Evolutionary conservation across 1,140 invertebrate genomes (phyloP).

Genomic region (Harlomillsia oculata): DNA sequence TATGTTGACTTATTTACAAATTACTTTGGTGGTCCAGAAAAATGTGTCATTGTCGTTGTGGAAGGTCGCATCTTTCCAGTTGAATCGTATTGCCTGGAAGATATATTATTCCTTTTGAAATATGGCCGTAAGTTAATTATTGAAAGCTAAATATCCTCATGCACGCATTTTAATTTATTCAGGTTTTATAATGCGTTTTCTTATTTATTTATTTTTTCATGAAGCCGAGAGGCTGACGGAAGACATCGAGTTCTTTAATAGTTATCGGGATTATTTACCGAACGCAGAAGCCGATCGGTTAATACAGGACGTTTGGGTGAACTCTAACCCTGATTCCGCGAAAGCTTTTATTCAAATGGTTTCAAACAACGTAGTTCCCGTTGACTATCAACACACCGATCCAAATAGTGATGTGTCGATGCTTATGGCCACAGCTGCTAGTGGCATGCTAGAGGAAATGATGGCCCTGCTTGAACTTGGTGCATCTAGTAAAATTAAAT

Average conservation of each 20-base stretch:
- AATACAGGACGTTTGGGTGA: slow-evolving; percentile 54
- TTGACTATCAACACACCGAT: slow-evolving; percentile 52
- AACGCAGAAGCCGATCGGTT: too few relatives aligned
- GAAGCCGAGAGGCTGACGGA: too few relatives aligned
- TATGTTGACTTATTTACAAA: slow-evolving; percentile 67
- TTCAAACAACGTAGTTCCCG: slow-evolving; percentile 58
- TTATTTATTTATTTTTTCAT: slow-evolving; percentile 51
- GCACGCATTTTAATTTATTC: too few relatives aligned
- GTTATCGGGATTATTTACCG: too few relatives aligned
- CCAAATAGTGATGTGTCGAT: slow-evolving; percentile 53
- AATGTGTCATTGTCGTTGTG: slow-evolving; percentile 61
- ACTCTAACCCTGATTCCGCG: slow-evolving; percentile 52
- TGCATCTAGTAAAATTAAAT: slow-evolving; percentile 54
- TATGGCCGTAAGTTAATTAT: too few relatives aligned
- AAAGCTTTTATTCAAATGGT: slow-evolving; percentile 63
- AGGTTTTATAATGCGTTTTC: too few relatives aligned
- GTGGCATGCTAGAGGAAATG: slow-evolving; percentile 54
- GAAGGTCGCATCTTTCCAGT: slow-evolving; percentile 71
- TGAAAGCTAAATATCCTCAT: too few relatives aligned
- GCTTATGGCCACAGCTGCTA: slow-evolving; percentile 63
- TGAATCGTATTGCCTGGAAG: slow-evolving; percentile 68
- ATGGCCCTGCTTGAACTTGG: slow-evolving; percentile 60
- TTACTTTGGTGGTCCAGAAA: slow-evolving; percentile 61
- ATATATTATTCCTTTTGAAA: too few relatives aligned
- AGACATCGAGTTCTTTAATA: too few relatives aligned